These are phyloP conservation scores for Tauraco erythrolophus DNA, from an alignment of 2,113 vertebrate species.

Conservation along the genomic window DNA sequence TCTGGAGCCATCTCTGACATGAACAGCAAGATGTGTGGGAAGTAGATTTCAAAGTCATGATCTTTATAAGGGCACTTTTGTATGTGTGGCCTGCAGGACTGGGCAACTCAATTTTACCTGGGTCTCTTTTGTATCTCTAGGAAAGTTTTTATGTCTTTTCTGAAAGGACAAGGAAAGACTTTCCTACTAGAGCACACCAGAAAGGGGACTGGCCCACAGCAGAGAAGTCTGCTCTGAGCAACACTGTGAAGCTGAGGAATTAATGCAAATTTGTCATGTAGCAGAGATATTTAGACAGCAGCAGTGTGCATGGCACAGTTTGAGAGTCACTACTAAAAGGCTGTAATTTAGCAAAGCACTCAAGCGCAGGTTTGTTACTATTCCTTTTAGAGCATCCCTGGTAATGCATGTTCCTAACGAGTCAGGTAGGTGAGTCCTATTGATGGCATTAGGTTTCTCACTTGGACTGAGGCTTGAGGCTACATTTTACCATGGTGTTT, in stretches of 20 bases:
- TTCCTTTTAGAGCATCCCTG: background rate
- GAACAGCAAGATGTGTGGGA: background rate
- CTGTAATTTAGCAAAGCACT: background rate
- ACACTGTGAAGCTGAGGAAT: background rate
- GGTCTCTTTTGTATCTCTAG: background rate
- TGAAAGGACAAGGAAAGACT: background rate
- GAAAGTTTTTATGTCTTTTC: background rate
- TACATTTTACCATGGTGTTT: background rate
- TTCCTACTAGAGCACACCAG: background rate
- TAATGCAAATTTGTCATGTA: background rate
- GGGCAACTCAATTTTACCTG: background rate
- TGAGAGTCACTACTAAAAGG: background rate
- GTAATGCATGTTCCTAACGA: background rate
- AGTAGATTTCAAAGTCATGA: background rate
- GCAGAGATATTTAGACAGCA: background rate
- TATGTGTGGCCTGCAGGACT: background rate
- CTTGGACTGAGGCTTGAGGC: background rate
- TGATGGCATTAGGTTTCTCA: background rate
- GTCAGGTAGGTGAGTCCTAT: background rate
- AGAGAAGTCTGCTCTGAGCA: background rate
- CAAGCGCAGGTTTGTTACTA: background rate
- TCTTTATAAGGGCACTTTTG: background rate
- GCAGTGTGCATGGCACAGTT: background rate
- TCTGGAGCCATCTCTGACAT: background rate
- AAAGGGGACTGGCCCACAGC: background rate